A percentile compares a stretch with the other conserved stretches of the same genome.
phyloP scores from a whole-genome alignment of 1,140 invertebrate genomes.

The Saccostrea glomerata region DNA sequence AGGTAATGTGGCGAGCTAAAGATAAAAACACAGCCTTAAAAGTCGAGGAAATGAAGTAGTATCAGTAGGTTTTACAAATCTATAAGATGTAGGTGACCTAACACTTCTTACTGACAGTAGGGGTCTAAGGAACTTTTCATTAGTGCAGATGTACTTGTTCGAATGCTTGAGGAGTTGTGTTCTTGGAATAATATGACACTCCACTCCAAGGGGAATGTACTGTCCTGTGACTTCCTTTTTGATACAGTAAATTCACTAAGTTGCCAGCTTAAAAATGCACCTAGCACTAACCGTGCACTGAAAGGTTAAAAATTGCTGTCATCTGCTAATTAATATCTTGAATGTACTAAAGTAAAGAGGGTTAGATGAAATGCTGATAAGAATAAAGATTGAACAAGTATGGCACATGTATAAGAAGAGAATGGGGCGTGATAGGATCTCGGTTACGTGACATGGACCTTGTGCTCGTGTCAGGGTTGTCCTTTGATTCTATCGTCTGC shows the following conservation, averaged over 20 bases:
- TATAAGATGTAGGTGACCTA: too few species aligned
- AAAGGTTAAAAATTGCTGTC: not conserved
- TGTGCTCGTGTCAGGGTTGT: not conserved
- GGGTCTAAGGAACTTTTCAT: too few species aligned
- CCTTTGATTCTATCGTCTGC: slow-evolving; percentile 14
- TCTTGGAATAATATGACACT: not conserved
- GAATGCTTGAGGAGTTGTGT: not conserved
- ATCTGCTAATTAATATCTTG: slow-evolving; percentile 19
- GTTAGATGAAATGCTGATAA: slow-evolving; percentile 25
- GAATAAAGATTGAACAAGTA: not conserved
- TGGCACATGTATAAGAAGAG: slow-evolving; percentile 16
- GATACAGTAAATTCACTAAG: too few species aligned
- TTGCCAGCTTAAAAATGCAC: too few species aligned
- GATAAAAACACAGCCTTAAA: too few species aligned
- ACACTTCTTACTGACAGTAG: too few species aligned
- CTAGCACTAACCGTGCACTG: too few species aligned
- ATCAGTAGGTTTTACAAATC: too few species aligned
- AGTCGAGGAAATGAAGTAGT: too few species aligned
- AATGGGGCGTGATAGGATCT: slow-evolving; percentile 11
- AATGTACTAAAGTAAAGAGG: slow-evolving; percentile 18
- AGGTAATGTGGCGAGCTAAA: too few species aligned
- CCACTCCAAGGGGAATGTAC: too few species aligned
- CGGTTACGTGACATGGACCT: slow-evolving; percentile 1
- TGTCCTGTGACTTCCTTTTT: too few species aligned
- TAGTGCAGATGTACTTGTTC: not conserved